These are phyloP conservation scores for Pelagia noctiluca DNA, from an alignment of 30 jellyfish, hydroid and myxozoan species.

Conservation along the genomic window DNA sequence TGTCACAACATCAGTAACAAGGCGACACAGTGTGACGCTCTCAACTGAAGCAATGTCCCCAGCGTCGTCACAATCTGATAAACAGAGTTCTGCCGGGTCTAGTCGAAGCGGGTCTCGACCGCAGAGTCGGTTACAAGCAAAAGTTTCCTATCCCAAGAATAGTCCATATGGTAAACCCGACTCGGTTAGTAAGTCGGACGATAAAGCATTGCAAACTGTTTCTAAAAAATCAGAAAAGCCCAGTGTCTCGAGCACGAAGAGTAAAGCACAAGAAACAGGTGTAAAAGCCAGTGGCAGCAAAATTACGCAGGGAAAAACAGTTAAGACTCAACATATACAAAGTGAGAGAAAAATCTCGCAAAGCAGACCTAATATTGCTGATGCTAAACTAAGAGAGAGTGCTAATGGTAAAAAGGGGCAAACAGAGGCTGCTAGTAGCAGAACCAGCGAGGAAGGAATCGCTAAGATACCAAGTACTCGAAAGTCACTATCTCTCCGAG, in stretches of 20 bases:
- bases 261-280: not conserved
- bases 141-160: constrained; percentile 53
- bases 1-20: constrained; percentile 4
- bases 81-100: not conserved
- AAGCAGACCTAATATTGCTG: too few relatives aligned
- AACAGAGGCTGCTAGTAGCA: too few relatives aligned
- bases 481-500: too few relatives aligned
- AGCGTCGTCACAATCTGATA: not conserved
- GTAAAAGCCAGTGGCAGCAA: not conserved
- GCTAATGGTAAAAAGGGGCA: too few relatives aligned
- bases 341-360: too few relatives aligned
- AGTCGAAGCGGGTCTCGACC: not conserved
- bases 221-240: not conserved
- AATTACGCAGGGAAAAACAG: too few relatives aligned
- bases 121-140: constrained; percentile 34
- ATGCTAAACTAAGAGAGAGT: too few relatives aligned
- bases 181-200: not conserved
- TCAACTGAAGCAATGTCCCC: not conserved
- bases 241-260: not conserved
- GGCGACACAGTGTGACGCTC: constrained; percentile 1
- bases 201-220: not conserved
- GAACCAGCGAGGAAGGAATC: too few relatives aligned
- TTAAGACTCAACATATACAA: too few relatives aligned
- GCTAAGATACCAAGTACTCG: too few relatives aligned
- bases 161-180: constrained; percentile 53